Evolutionary conservation across 2,888 invertebrate species (phyloP), one percentile per base, ranked within the genome.

Genomic region (Nasonovia ribisnigri): DNA sequence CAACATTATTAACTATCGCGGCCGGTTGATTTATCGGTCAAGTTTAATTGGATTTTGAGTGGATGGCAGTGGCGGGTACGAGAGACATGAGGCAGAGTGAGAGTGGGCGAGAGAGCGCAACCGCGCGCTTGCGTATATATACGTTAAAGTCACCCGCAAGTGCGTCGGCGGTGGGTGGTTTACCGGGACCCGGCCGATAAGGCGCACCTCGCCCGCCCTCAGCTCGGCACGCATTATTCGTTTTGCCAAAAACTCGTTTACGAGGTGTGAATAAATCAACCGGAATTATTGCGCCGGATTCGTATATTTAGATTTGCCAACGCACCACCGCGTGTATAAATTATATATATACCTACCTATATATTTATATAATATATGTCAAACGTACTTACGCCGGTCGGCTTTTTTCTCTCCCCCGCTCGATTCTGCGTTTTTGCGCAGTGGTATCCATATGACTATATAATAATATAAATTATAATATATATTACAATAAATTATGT

Each of bases 111-210:
- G 24, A 57, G 84, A 46, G 54, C 10, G 8, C 10, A 36, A 88
- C 36, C 11, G 20, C 42, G 57, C 42, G 91, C 54, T 54, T 84
- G 84, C 84, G 91, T 26, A 57, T 57, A 20, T 84, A n/a, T n/a
- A 4, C 67, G n/a, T n/a, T n/a, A 36, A 54, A 48, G 26, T 43
- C 57, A 43, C 57, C n/a, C 95, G 95, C 95, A 48, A 84, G 29
- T 43, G 95, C 95, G 90, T 51, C 77, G 94, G 94, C 90, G 60
- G 84, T 57, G 94, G 88, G 90, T 54, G 92, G 90, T 94, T 94
- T 93, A 91, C 92, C 94, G 84, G 87, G 84, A 57, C 94, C 88
- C 84, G 20, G 57, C 77, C 93, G 88, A 88, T 92, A 90, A 90
- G 90, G 87, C 91, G 90, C 92, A 88, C 94, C 94, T 84, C 92